Percentiles rank a stretch among this genome's conserved stretches.
phyloP scores from a whole-genome alignment of 2,113 vertebrate species.

The Piaya cayana region DNA sequence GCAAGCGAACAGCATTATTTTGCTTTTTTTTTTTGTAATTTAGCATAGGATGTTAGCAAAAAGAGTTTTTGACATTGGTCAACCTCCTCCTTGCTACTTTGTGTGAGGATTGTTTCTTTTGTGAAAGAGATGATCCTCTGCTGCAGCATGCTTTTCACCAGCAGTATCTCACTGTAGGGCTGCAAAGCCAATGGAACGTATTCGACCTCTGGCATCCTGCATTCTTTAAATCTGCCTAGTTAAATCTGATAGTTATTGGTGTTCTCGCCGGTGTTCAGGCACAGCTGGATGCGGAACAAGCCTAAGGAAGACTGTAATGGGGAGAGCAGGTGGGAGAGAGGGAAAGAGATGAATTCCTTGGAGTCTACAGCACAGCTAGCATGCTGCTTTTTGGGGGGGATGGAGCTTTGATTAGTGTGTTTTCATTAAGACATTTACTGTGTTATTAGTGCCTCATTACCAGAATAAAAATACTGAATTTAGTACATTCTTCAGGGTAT shows the following conservation, averaged over 20 bases:
- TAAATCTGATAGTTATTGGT: background rate
- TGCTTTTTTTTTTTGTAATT: background rate
- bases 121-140: background rate
- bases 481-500: background rate
- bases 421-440: background rate
- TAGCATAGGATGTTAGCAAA: background rate
- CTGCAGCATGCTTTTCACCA: background rate
- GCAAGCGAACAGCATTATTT: background rate
- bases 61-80: background rate
- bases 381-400: background rate
- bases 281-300: background rate
- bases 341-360: background rate
- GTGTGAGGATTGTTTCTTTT: background rate
- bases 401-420: background rate
- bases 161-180: background rate
- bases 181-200: background rate
- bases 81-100: background rate
- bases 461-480: background rate
- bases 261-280: background rate
- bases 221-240: background rate
- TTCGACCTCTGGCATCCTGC: background rate
- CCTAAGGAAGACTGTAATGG: rapidly evolving
- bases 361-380: background rate
- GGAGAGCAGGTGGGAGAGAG: background rate
- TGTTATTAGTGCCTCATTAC: background rate